A percentile compares a stretch with the other conserved stretches of the same genome.
Conservation (phyloP, 2,113 vertebrate genomes). For the Elephantulus edwardii region DNA sequence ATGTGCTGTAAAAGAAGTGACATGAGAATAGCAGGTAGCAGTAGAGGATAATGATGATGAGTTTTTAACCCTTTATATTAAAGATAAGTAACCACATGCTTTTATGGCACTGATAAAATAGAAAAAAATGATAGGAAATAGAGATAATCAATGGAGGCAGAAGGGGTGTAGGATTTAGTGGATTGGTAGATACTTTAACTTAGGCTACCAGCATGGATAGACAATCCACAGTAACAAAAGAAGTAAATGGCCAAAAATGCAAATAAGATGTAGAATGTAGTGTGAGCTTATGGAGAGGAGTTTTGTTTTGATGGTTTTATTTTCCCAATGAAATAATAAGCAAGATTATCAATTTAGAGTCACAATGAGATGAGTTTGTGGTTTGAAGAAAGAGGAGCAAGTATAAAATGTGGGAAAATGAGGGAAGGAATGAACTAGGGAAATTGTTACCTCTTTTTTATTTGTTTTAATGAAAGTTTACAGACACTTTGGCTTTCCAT, state of each 20-base stretch:
- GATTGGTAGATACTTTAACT: background rate
- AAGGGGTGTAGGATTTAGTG: background rate
- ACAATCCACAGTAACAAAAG: background rate
- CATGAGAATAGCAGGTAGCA: background rate
- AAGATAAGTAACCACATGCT: background rate
- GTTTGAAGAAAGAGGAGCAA: background rate
- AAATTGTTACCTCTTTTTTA: no score
- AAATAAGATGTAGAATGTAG: background rate
- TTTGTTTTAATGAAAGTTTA: no score
- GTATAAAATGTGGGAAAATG: background rate
- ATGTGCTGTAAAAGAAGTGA: background rate
- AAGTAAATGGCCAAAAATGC: background rate
- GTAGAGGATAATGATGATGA: background rate
- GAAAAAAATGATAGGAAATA: background rate
- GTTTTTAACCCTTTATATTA: no score
- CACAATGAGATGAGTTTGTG: background rate
- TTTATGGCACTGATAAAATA: background rate
- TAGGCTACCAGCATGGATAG: background rate
- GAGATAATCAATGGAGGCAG: background rate
- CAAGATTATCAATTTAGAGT: background rate
- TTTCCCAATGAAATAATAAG: conserved; percentile 1
- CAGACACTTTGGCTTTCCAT: no score
- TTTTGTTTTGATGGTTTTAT: background rate
- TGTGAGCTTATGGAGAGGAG: background rate
- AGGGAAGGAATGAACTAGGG: background rate